Conservation (phyloP, 2,113 vertebrate species). For the Trogon surrucura region DNA sequence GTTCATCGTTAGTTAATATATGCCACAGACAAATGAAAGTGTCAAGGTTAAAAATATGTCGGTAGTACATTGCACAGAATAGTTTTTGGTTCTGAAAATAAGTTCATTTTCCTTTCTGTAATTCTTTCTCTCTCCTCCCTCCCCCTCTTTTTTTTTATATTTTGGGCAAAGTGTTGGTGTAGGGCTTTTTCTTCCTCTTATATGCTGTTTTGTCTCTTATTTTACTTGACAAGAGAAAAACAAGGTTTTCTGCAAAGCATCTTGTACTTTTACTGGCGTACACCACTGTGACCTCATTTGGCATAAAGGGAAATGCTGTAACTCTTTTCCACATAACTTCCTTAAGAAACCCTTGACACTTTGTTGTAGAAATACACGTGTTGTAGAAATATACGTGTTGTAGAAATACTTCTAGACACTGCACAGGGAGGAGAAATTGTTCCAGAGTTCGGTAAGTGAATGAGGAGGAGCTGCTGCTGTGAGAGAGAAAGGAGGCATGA, state of each 20-base stretch:
- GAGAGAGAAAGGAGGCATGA: neutral
- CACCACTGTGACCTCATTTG: neutral
- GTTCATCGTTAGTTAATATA: conserved; percentile 52
- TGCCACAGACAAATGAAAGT: conserved; percentile 61
- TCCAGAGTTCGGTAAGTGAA: neutral
- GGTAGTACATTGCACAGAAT: neutral
- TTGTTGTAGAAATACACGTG: neutral
- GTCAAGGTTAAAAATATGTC: conserved; percentile 63
- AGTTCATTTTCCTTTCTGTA: neutral
- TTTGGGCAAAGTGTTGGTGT: neutral
- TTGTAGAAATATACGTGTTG: neutral
- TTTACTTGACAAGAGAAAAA: neutral
- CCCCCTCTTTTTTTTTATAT: neutral
- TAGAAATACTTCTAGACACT: neutral
- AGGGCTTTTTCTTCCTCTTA: neutral
- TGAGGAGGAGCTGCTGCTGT: neutral
- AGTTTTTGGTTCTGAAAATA: neutral
- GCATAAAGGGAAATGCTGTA: neutral
- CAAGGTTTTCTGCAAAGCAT: neutral
- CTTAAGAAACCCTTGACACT: neutral
- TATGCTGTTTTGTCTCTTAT: neutral
- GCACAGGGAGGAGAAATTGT: neutral
- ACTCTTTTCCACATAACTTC: neutral
- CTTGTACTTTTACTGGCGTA: neutral
- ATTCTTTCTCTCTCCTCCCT: neutral